phyloP scores from a whole-genome alignment of 2,113 vertebrate species.

The Synchiropus splendidus region DNA sequence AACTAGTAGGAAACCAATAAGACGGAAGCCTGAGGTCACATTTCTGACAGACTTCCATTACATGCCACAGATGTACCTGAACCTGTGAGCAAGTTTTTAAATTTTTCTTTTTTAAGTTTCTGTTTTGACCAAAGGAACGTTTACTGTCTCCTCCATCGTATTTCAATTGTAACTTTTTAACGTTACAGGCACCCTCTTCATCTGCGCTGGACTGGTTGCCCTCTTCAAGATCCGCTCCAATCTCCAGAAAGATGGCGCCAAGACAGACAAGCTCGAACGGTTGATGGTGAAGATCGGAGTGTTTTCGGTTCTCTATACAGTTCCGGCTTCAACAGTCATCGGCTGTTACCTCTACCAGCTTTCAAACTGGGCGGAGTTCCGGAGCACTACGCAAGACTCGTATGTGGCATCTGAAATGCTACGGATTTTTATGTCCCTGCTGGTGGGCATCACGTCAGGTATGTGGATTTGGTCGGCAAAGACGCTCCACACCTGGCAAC shows the following conservation, averaged over 20 bases:
- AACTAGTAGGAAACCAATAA: too few relatives aligned
- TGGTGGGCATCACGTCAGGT: constrained; percentile 95
- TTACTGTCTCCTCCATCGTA: too few relatives aligned
- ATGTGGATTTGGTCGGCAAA: constrained; percentile 99
- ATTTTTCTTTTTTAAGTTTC: too few relatives aligned
- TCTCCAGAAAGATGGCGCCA: constrained; percentile 95
- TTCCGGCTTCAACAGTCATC: constrained; percentile 92
- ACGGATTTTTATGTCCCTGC: constrained; percentile 93
- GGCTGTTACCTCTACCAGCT: constrained; percentile 97
- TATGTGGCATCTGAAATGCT: constrained; percentile 96
- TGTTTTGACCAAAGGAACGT: too few relatives aligned
- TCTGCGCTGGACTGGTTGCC: constrained; percentile 89
- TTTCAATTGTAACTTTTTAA: too few relatives aligned
- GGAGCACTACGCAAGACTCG: constrained; percentile 78
- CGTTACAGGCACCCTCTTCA: constrained; percentile 80
- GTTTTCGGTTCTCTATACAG: constrained; percentile 96
- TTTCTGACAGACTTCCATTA: too few relatives aligned
- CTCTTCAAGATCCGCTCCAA: constrained; percentile 98
- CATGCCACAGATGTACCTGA: too few relatives aligned
- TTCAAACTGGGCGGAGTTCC: constrained; percentile 88
- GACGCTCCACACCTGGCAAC: constrained; percentile 96
- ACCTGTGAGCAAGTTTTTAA: too few relatives aligned
- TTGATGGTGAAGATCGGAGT: constrained; percentile 98
- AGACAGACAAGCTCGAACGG: constrained; percentile 95
- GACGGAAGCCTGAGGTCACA: too few relatives aligned